Evolutionary conservation across 1,140 invertebrate genomes (phyloP).

Genomic region (Drosophila murphyi): DNA sequence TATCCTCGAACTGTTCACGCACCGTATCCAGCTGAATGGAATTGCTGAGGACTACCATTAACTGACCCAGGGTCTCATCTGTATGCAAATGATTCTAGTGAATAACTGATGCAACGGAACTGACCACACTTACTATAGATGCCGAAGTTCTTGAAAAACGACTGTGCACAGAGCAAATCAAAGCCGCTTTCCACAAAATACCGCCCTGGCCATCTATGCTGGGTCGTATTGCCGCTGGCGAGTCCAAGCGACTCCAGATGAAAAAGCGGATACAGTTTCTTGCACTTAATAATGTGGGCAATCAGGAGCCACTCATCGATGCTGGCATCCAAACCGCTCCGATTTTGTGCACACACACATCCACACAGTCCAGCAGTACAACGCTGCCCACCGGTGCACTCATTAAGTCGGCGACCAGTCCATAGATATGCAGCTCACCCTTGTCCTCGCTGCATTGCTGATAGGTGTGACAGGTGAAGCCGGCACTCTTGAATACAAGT

Average conservation of each 20-base stretch:
- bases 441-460: conserved; percentile 94
- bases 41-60: conserved; percentile 91
- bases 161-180: conserved; percentile 96
- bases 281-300: conserved; percentile 90
- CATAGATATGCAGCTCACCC: conserved; percentile 92
- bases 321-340: conserved; percentile 96
- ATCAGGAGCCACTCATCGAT: conserved; percentile 93
- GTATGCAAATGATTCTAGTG: background rate
- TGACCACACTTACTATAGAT: conserved; percentile 93
- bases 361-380: conserved; percentile 91
- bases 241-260: conserved; percentile 99
- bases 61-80: conserved; percentile 89
- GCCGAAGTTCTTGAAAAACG: conserved; percentile 99
- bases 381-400: conserved; percentile 94
- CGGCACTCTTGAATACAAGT: conserved; percentile 94
- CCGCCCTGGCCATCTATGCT: conserved; percentile 95
- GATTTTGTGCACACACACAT: conserved; percentile 97
- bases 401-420: conserved; percentile 91
- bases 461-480: conserved; percentile 93
- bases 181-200: conserved; percentile 93
- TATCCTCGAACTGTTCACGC: conserved; percentile 94
- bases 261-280: conserved; percentile 93
- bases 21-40: conserved; percentile 86
- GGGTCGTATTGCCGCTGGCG: conserved; percentile 95
- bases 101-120: background rate